Percentiles rank a stretch among this genome's conserved stretches.
Conservation (phyloP, 2,113 vertebrate genomes). For the Rhea pennata region DNA sequence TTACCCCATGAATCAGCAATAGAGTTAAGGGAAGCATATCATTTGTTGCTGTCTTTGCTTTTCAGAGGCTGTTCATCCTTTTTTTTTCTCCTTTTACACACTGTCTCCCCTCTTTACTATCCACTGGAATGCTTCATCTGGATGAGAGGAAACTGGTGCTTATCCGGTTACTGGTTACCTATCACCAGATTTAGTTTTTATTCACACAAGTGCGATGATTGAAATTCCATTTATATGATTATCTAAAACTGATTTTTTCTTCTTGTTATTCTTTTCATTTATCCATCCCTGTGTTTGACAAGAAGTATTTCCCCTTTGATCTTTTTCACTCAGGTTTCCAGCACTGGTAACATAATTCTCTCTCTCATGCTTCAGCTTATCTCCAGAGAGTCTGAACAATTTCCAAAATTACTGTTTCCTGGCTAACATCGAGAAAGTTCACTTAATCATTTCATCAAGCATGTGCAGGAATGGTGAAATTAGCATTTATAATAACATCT, state of each 20-base stretch:
- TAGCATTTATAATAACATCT: not conserved
- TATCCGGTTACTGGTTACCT: not conserved
- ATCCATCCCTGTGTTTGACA: not conserved
- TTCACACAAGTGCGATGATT: not conserved
- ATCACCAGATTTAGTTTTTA: not conserved
- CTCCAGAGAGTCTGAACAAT: not conserved
- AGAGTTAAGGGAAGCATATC: not conserved
- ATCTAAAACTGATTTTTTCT: not conserved
- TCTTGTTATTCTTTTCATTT: not conserved
- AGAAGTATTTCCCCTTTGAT: not conserved
- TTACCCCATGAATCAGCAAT: not conserved
- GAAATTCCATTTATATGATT: not conserved
- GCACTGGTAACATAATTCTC: not conserved
- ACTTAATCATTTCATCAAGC: not conserved
- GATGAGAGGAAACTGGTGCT: not conserved
- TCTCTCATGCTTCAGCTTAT: not conserved
- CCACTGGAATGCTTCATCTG: not conserved
- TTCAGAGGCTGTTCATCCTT: not conserved
- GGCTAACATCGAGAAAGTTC: not conserved
- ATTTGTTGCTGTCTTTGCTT: not conserved
- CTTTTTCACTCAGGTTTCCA: not conserved
- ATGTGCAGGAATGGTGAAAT: not conserved
- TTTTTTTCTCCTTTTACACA: not conserved
- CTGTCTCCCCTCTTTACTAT: not conserved
- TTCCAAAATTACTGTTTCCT: slow-evolving; percentile 13